Percentiles rank a stretch among this genome's conserved stretches.
Evolutionary conservation across 1,140 invertebrate species (phyloP).

Genomic region (Ceratosolen solmsi): DNA sequence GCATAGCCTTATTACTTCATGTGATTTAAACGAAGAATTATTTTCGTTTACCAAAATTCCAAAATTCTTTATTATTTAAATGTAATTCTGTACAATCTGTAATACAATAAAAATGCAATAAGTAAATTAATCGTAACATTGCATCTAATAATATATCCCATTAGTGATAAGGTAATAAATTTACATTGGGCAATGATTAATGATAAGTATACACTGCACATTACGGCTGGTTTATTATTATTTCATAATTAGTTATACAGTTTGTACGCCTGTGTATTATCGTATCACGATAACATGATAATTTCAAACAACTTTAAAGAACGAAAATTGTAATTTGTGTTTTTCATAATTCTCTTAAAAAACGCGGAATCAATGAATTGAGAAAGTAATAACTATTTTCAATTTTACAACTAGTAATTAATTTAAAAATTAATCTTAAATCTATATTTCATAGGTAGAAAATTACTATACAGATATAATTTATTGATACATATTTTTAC

Average conservation of each 20-base stretch:
- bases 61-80: no score
- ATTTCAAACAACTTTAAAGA: slow-evolving; percentile 55
- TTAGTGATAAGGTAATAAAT: no score
- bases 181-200: slow-evolving; percentile 8
- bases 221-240: slow-evolving; percentile 58
- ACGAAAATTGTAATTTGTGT: slow-evolving; percentile 16
- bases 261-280: slow-evolving; percentile 64
- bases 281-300: slow-evolving; percentile 60
- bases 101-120: no score
- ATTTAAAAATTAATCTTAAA: slow-evolving; percentile 58
- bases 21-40: no score
- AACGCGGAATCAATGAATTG: slow-evolving; percentile 49
- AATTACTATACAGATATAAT: slow-evolving; percentile 56
- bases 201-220: slow-evolving; percentile 26
- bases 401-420: slow-evolving; percentile 60
- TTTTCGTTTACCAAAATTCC: no score
- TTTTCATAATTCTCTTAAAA: slow-evolving; percentile 43
- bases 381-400: slow-evolving; percentile 58
- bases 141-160: no score
- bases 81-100: no score
- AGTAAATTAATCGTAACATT: no score
- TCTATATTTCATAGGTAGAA: slow-evolving; percentile 50
- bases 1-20: no score
- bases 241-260: slow-evolving; percentile 59
- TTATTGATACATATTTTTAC: slow-evolving; percentile 21